These are phyloP conservation scores for Leptopilina myrica DNA, from an alignment of 2,888 invertebrate genomes.

Conservation along the genomic window DNA sequence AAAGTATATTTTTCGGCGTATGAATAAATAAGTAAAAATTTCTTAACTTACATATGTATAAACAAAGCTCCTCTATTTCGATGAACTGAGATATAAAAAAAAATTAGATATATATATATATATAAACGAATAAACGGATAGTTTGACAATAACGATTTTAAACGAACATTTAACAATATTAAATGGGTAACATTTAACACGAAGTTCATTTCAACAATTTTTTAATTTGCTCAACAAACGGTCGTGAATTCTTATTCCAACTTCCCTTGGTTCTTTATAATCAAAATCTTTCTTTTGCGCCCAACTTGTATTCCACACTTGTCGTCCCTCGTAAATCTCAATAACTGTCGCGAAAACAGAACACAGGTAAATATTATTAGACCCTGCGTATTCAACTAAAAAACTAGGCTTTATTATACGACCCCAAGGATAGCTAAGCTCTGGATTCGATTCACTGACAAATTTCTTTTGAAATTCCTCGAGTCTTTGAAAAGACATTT, in stretches of 20 bases:
- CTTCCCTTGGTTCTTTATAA: neutral
- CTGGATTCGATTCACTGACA: neutral
- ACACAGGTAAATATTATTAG: neutral
- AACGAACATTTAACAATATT: neutral
- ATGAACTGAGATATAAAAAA: no score
- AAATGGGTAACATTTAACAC: neutral
- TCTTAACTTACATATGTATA: no score
- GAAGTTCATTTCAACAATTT: neutral
- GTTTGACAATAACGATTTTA: no score
- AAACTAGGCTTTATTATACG: neutral
- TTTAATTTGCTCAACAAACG: neutral
- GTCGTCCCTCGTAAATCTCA: neutral
- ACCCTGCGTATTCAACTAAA: neutral
- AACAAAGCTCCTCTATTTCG: no score
- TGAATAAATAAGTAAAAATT: no score
- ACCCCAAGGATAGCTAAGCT: neutral
- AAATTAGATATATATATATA: no score
- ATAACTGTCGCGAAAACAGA: neutral
- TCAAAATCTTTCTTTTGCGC: no score
- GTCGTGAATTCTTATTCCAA: conserved; percentile 4
- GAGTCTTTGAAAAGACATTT: neutral
- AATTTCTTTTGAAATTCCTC: conserved; percentile 11
- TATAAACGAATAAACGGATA: no score
- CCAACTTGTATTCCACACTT: conserved; percentile 7
- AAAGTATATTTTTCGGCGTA: no score